Evolutionary conservation across 1,140 invertebrate genomes (phyloP).

Genomic region (Drosophila prosaltans): DNA sequence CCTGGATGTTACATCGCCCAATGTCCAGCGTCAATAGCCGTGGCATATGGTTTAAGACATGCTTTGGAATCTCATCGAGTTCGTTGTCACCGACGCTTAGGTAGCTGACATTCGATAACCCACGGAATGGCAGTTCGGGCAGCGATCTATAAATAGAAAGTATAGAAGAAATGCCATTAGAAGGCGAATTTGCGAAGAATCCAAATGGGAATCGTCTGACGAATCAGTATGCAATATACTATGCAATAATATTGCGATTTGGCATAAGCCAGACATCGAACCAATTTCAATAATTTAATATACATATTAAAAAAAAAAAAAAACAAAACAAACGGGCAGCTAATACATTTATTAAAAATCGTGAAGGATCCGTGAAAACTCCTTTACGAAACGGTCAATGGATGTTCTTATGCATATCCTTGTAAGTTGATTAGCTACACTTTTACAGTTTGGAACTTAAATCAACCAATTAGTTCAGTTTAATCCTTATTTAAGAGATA

Average conservation of each 20-base stretch:
- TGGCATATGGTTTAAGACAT: conserved; percentile 88
- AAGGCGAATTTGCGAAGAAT: conserved; percentile 20
- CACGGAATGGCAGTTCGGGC: conserved; percentile 88
- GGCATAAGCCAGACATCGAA: not conserved
- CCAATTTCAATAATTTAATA: too few relatives aligned
- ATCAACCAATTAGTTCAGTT: too few relatives aligned
- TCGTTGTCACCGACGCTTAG: conserved; percentile 90
- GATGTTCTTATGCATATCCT: too few relatives aligned
- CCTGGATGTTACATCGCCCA: conserved; percentile 87
- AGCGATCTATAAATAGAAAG: conserved; percentile 85
- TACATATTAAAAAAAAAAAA: too few relatives aligned
- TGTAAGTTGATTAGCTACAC: too few relatives aligned
- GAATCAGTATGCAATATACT: conserved; percentile 3
- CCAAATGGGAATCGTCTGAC: not conserved
- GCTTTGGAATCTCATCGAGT: conserved; percentile 87
- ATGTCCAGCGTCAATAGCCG: conserved; percentile 89
- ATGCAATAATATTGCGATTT: not conserved
- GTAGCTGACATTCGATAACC: conserved; percentile 87
- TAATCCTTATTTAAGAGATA: too few relatives aligned
- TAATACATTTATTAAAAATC: too few relatives aligned
- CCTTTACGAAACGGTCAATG: too few relatives aligned
- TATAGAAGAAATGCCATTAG: conserved; percentile 50
- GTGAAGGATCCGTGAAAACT: too few relatives aligned
- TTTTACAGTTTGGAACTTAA: too few relatives aligned
- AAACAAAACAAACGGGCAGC: too few relatives aligned